Percentiles rank a stretch among this genome's conserved stretches.
Evolutionary conservation across 37 sponge, comb jelly and placozoan species (phyloP).

Genomic region (Geodia barretti): DNA sequence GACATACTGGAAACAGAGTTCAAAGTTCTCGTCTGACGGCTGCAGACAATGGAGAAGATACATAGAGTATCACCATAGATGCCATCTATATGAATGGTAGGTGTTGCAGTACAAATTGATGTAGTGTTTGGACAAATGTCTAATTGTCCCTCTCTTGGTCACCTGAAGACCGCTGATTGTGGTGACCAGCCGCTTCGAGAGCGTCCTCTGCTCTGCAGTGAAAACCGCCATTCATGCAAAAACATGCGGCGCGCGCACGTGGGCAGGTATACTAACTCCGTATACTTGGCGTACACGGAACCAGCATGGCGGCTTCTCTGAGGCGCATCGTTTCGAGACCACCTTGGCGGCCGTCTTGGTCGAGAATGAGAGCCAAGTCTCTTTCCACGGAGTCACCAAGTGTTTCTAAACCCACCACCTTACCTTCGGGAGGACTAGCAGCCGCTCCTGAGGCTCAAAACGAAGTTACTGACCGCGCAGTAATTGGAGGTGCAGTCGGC

Average conservation of each 20-base stretch:
- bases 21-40: conserved; percentile 49
- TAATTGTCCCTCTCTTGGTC: not conserved
- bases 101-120: not conserved
- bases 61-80: not conserved
- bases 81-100: not conserved
- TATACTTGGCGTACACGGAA: not conserved
- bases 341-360: too few species aligned
- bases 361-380: too few species aligned
- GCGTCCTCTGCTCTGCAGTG: conserved; percentile 23
- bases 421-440: too few species aligned
- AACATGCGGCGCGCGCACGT: not conserved
- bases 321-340: not conserved
- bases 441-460: too few species aligned
- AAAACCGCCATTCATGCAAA: conserved; percentile 53
- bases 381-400: too few species aligned
- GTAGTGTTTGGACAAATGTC: too few species aligned
- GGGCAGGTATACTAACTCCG: too few species aligned
- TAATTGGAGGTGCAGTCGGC: not conserved
- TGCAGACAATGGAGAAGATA: conserved; percentile 20
- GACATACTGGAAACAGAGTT: conserved; percentile 55
- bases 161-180: conserved; percentile 50
- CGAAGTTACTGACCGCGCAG: too few species aligned
- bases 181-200: conserved; percentile 32
- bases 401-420: too few species aligned
- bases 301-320: not conserved